Conservation (phyloP, 2,888 invertebrate genomes). For the Phyllotreta cruciferae region DNA sequence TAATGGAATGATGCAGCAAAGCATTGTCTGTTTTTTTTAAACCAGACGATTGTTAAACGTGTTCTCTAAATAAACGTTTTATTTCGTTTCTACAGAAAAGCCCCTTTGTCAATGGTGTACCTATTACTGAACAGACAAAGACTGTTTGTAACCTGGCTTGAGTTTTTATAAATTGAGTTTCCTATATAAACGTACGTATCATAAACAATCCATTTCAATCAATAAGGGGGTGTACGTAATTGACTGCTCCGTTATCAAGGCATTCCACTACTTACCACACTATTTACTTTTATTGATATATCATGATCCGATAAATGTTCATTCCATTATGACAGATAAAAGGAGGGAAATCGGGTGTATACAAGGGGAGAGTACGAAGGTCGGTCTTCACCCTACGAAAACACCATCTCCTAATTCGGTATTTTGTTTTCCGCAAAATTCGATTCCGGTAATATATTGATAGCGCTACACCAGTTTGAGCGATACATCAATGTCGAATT, state of each 20-base stretch:
- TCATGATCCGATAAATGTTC: conserved; percentile 45
- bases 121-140: too few species aligned
- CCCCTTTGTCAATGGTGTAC: neutral
- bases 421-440: conserved; percentile 39
- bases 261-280: conserved; percentile 39
- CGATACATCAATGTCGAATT: conserved; percentile 42
- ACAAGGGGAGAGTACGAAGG: conserved; percentile 16
- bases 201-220: too few species aligned
- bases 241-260: conserved; percentile 32
- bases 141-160: too few species aligned
- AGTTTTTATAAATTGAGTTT: too few species aligned
- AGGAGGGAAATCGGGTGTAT: conserved; percentile 29
- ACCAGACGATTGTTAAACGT: conserved; percentile 15
- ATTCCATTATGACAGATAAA: conserved; percentile 39
- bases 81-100: neutral
- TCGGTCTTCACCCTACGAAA: conserved; percentile 9
- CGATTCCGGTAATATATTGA: conserved; percentile 44
- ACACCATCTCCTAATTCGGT: conserved; percentile 26
- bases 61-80: conserved; percentile 9
- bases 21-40: conserved; percentile 13
- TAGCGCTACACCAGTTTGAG: conserved; percentile 28
- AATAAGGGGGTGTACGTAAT: conserved; percentile 32
- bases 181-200: too few species aligned
- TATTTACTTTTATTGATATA: conserved; percentile 47
- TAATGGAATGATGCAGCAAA: conserved; percentile 20